A percentile compares a stretch with the other conserved stretches of the same genome.
These are phyloP conservation scores for Eulemur macaco DNA, from an alignment of 2,113 vertebrate species.

Conservation along the genomic window DNA sequence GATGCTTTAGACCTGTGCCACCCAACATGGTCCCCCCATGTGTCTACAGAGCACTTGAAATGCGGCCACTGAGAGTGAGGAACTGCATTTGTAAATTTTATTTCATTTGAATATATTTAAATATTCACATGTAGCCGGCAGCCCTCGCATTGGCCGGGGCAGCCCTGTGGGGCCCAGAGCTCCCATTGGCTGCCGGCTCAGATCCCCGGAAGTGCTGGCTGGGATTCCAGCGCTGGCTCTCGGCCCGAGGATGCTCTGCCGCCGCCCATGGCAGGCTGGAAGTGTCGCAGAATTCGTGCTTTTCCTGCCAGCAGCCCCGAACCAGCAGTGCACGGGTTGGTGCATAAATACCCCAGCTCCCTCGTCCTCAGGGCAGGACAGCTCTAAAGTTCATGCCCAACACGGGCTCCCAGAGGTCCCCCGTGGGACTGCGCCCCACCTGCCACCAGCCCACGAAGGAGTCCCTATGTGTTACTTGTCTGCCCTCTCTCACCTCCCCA, in stretches of 20 bases:
- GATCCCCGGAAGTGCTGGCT: neutral
- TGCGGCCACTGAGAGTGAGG: neutral
- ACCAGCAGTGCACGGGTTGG: too few species aligned
- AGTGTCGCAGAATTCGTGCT: neutral
- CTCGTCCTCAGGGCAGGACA: fast-evolving
- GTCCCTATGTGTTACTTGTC: neutral
- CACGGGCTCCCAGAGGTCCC: neutral
- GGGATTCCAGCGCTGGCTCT: too few species aligned
- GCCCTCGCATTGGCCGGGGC: neutral
- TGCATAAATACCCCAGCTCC: neutral
- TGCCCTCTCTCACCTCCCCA: too few species aligned
- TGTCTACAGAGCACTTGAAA: too few species aligned
- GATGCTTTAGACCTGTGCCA: neutral
- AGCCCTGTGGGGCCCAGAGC: neutral
- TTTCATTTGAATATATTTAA: neutral
- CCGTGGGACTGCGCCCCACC: neutral
- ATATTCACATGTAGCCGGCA: neutral
- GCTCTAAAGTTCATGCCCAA: neutral
- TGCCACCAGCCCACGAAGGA: fast-evolving
- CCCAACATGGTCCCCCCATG: fast-evolving
- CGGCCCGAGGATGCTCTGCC: neutral
- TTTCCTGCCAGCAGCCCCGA: neutral
- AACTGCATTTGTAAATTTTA: neutral
- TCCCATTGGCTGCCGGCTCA: fast-evolving
- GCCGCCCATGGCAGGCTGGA: neutral